Percentiles rank a stretch among this genome's conserved stretches.
Conservation (phyloP, 2,113 vertebrate species). For the Corythornis cristatus region DNA sequence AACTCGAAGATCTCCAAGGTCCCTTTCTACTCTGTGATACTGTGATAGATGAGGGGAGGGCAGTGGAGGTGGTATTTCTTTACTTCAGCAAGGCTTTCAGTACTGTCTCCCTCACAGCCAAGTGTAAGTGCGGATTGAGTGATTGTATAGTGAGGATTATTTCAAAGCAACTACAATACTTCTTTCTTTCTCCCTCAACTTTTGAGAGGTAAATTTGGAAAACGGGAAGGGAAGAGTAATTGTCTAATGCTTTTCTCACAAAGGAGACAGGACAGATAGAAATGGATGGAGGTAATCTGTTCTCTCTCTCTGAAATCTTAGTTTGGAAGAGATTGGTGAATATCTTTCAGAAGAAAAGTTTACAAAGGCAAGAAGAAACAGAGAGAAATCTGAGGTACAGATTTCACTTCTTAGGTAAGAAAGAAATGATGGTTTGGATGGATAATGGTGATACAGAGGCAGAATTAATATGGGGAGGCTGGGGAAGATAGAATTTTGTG, state of each 20-base stretch:
- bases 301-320: background rate
- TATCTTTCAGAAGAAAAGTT: background rate
- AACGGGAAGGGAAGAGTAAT: background rate
- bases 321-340: background rate
- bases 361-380: background rate
- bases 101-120: too few species aligned
- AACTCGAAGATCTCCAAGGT: too few species aligned
- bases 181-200: background rate
- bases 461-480: background rate
- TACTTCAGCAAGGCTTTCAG: too few species aligned
- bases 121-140: too few species aligned
- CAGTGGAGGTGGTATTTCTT: too few species aligned
- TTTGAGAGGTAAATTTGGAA: background rate
- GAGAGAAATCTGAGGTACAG: background rate
- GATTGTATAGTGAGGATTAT: background rate
- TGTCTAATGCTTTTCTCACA: slow-evolving; percentile 12
- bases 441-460: background rate
- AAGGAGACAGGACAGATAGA: background rate
- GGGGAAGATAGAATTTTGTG: background rate
- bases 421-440: background rate
- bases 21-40: too few species aligned
- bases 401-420: background rate
- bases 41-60: too few species aligned
- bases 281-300: background rate
- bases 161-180: background rate